Evolutionary conservation across 1,140 invertebrate genomes (phyloP).

Genomic region (Listronotus oregonensis): DNA sequence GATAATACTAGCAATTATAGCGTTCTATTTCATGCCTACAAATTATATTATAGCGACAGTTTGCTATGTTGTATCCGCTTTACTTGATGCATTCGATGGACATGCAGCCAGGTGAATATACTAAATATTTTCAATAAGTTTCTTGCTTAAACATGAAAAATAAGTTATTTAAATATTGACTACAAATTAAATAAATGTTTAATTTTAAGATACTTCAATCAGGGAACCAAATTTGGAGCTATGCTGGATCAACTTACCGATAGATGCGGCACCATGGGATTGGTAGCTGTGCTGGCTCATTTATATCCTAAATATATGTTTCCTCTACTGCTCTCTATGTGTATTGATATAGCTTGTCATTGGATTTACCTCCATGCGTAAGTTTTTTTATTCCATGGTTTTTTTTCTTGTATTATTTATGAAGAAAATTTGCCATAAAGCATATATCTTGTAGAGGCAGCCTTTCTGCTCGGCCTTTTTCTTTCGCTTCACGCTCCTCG

Average conservation of each 20-base stretch:
- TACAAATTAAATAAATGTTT: neutral
- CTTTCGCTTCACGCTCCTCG: too few species aligned
- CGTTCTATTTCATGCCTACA: constrained; percentile 93
- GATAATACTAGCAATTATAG: constrained; percentile 87
- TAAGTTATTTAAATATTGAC: too few species aligned
- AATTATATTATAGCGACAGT: constrained; percentile 78
- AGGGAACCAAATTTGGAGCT: constrained; percentile 93
- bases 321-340: constrained; percentile 92
- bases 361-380: constrained; percentile 96
- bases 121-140: neutral
- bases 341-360: constrained; percentile 95
- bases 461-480: too few species aligned
- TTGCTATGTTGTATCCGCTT: constrained; percentile 88
- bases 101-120: constrained; percentile 82
- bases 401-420: too few species aligned
- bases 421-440: too few species aligned
- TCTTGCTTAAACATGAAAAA: neutral
- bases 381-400: constrained; percentile 42
- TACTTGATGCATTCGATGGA: constrained; percentile 96
- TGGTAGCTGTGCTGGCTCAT: constrained; percentile 82
- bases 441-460: too few species aligned
- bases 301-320: constrained; percentile 96
- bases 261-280: constrained; percentile 92
- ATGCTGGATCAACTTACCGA: constrained; percentile 98
- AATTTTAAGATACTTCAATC: constrained; percentile 51